Evolutionary conservation across 2,113 vertebrate genomes (phyloP), one percentile per base, ranked within the genome.

Genomic region (Rhodinocichla rosea): DNA sequence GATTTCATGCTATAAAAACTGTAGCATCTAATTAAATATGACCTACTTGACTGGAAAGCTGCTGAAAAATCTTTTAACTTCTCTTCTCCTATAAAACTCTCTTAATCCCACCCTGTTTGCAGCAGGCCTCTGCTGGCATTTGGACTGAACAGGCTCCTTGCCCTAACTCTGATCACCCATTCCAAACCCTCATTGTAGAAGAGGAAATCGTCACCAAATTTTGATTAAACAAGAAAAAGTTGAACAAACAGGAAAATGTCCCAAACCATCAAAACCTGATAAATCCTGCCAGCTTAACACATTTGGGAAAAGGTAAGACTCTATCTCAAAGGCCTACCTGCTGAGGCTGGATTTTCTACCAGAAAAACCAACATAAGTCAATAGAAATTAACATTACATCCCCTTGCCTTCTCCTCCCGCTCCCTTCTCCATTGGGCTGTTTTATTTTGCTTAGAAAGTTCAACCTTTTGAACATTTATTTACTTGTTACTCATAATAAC

Each of bases 21-120:
- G 64, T 33, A 93, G 88, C 76, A 88, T 93, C 75, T 94, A 92
- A 94, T 96, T 94, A 95, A 94, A 86, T 71, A 65, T 45, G 95
- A 95, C 95, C 94, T 91, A 95, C 81, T 94, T 95, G 73, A 89
- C 62, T 53, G 57, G 57, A 95, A 95, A 96, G 65, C 49, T 94
- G 77, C 47, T 0, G 9, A 83, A 80, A 94, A 92, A 60, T 67
- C 60, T 64, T 88, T 59, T 40, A 69, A 73, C 30, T 83, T 83
- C 26, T 78, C 50, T 70, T 89, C 15, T 37, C 22, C 33, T 68
- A 16, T 17, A 40, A 50, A 70, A 77, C 53, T 69, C 62, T 86
- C 78, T 74, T 28, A 67, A 74, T 80, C 26, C 27, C 37, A 79
- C 15, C 7, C 39, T 45, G 33, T 62, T 49, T 79, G 44, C 50